Evolutionary conservation across 2,113 vertebrate genomes (phyloP).

Genomic region (Pollachius pollachius): DNA sequence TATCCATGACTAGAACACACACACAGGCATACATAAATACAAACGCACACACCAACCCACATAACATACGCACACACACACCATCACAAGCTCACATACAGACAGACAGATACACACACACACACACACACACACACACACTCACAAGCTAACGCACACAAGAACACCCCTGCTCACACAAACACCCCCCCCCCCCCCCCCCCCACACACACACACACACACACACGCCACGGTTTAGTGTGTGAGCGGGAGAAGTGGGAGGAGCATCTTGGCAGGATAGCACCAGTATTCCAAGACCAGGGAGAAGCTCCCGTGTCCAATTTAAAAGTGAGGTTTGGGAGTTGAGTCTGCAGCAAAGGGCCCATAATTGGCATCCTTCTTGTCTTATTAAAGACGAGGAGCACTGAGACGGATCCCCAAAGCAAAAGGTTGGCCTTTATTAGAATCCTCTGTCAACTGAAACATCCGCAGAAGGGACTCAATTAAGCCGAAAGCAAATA

Average conservation of each 20-base stretch:
- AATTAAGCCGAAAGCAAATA: neutral
- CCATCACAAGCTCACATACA: no score
- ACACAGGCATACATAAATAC: no score
- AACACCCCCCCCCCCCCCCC: no score
- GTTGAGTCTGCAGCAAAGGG: constrained; percentile 61
- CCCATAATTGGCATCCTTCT: constrained; percentile 77
- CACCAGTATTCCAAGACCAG: constrained; percentile 43
- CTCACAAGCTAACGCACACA: no score
- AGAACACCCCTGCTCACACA: no score
- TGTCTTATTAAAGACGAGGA: constrained; percentile 72
- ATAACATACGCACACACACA: no score
- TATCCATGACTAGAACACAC: no score
- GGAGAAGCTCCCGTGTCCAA: constrained; percentile 63
- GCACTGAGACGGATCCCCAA: constrained; percentile 52
- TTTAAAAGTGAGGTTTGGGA: constrained; percentile 70
- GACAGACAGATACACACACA: no score
- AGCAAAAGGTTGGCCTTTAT: constrained; percentile 53
- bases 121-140: no score
- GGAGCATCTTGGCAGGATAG: constrained; percentile 26
- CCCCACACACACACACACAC: no score
- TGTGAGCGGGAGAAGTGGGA: neutral
- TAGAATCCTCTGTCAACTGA: constrained; percentile 53
- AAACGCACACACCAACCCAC: no score
- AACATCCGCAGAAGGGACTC: constrained; percentile 19
- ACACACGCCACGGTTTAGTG: neutral